phyloP scores from a whole-genome alignment of 2,113 vertebrate species.

The Pontoporia blainvillei region DNA sequence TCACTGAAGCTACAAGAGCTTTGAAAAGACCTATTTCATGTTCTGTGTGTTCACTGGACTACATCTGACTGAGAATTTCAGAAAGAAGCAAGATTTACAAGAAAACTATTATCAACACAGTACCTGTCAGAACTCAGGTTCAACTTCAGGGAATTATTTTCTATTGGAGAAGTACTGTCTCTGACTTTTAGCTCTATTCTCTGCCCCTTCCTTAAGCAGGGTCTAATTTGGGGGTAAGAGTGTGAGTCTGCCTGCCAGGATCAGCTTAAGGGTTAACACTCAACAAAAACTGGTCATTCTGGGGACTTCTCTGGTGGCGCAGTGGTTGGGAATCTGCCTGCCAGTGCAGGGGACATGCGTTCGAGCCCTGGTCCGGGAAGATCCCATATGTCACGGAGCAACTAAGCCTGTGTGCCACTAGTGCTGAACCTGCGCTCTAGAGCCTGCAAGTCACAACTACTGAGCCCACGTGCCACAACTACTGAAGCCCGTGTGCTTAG shows the following conservation, averaged over 20 bases:
- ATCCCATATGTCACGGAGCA: too few relatives aligned
- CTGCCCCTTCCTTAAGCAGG: background rate
- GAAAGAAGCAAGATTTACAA: background rate
- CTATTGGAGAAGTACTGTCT: background rate
- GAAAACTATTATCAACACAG: background rate
- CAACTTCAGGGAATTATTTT: background rate
- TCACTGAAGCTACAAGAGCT: background rate
- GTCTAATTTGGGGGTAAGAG: background rate
- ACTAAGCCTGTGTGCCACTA: too few relatives aligned
- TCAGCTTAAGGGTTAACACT: background rate
- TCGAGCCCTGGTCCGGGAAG: too few relatives aligned
- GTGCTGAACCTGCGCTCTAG: too few relatives aligned
- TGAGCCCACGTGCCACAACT: too few relatives aligned
- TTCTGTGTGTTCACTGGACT: background rate
- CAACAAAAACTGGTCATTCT: background rate
- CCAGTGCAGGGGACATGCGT: too few relatives aligned
- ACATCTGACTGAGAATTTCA: background rate
- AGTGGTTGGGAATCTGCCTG: too few relatives aligned
- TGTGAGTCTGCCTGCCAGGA: too few relatives aligned
- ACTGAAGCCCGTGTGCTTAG: too few relatives aligned
- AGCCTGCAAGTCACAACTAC: too few relatives aligned
- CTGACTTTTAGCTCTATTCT: background rate
- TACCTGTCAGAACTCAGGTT: background rate
- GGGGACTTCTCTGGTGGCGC: too few relatives aligned
- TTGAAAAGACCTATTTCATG: background rate